Base-by-base conservation (phyloP, 2,888 invertebrate species). In the Blastobasis adustella region DNA sequence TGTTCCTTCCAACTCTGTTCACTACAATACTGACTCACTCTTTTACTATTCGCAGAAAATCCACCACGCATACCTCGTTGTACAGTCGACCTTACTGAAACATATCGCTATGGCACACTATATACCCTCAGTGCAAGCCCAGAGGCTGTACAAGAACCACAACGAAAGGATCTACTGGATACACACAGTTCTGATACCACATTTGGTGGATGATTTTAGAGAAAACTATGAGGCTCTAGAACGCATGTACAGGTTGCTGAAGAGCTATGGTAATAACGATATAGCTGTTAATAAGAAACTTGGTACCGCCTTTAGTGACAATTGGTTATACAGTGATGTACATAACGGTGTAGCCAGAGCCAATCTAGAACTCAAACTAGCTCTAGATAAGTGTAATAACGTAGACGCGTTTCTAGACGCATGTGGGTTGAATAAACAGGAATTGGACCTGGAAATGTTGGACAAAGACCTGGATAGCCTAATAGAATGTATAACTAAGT, bases 81-180 rank as follows among this genome's bases (percentile, higher is more conserved):
- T 89, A 0, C 89, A 89, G 50, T 89, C 89, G 0, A 79, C 82
- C 0, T 56, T 89, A 0, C 58, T 89, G 0, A 88, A 87, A 55
- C 80, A 84, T 54, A 66, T 88, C 0, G 87, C 88, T 0, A 71
- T 88, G 72, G 79, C 73, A 0, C 89, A 89, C 51, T 78, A 65
- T 49, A 63, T 76, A 1, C 82, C 78, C 0, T 56, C 76, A 0
- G 38, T 51, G 0, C 70, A 74, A 1, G 65, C 69, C 0, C 71
- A 67, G 6, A 72, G 67, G 4, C 43, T 76, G 0, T 84, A 82
- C 66, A 82, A 71, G 41, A 85, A 89, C 46, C 80, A 83, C 62
- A 89, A 89, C 58, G 88, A 89, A 62, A 56, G 88, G 0, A 63
- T 89, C 5, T 72, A 82, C 47, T 89, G 89, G 89, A 63, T 88